A percentile compares a stretch with the other conserved stretches of the same genome.
Evolutionary conservation across 2,797 vertebrate genomes (phyloP).

Genomic region (Hemibagrus guttatus): DNA sequence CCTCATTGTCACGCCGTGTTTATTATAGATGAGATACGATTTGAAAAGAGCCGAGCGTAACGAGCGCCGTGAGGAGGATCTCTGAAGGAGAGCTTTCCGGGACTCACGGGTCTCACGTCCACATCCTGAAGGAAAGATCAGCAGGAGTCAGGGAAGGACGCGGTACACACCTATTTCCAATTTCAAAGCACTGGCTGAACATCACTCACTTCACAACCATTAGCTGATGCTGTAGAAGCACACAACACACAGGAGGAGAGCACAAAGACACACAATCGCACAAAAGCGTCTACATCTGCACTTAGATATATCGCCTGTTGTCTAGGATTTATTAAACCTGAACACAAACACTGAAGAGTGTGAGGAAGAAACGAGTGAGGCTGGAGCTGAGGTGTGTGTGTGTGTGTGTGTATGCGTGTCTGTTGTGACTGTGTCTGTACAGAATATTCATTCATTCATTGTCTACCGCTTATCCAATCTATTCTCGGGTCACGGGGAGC

Average conservation of each 20-base stretch:
- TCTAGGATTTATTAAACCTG: background rate
- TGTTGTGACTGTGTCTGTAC: too few relatives aligned
- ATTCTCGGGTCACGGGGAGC: too few relatives aligned
- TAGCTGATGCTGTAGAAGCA: background rate
- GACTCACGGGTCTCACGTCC: background rate
- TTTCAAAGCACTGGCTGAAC: background rate
- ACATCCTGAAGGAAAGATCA: too few relatives aligned
- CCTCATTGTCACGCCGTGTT: constrained; percentile 14
- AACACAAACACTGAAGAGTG: background rate
- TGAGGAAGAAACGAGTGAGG: background rate
- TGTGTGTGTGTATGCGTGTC: background rate
- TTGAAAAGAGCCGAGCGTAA: constrained; percentile 7
- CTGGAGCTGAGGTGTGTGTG: background rate
- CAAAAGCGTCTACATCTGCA: too few relatives aligned
- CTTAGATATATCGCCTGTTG: background rate
- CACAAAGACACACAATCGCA: too few relatives aligned
- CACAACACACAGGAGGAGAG: background rate
- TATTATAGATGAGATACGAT: constrained; percentile 43
- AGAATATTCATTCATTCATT: too few relatives aligned
- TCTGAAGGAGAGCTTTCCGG: background rate
- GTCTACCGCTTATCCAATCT: too few relatives aligned
- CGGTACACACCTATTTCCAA: background rate
- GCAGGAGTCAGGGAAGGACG: too few relatives aligned
- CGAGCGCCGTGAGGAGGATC: background rate
- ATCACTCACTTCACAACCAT: background rate